These are phyloP conservation scores for Sebastes aleutianus DNA, from an alignment of 2,797 vertebrate genomes.

Conservation along the genomic window DNA sequence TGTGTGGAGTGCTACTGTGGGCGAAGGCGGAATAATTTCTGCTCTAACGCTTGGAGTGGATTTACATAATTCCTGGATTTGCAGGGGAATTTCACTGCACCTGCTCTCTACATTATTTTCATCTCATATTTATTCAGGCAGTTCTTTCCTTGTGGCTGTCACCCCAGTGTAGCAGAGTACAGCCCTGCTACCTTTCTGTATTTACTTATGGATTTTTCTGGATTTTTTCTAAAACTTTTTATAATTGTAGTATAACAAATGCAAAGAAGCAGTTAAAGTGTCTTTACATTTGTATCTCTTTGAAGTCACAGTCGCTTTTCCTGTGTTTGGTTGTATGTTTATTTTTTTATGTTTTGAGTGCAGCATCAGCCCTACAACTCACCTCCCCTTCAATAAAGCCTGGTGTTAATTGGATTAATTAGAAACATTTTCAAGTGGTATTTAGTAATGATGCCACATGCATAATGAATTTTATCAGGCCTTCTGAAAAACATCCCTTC, in stretches of 20 bases:
- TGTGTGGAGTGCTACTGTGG: neutral
- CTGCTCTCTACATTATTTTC: conserved; percentile 36
- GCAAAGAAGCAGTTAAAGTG: neutral
- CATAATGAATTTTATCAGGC: conserved; percentile 61
- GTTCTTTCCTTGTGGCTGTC: conserved; percentile 22
- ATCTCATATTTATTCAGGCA: conserved; percentile 39
- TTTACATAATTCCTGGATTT: conserved; percentile 58
- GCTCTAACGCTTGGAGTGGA: conserved; percentile 12
- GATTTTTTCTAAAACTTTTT: neutral
- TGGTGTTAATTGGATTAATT: conserved; percentile 50
- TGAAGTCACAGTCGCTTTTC: neutral
- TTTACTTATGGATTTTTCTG: conserved; percentile 6
- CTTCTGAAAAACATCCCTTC: conserved; percentile 30
- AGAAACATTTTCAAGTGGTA: conserved; percentile 50
- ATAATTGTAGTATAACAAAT: neutral
- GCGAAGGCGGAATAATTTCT: conserved; percentile 24
- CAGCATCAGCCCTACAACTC: neutral
- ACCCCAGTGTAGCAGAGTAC: neutral
- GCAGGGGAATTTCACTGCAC: conserved; percentile 33
- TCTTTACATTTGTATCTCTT: neutral
- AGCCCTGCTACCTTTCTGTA: neutral
- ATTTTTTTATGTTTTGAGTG: neutral
- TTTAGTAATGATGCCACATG: conserved; percentile 57
- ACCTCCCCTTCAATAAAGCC: conserved; percentile 2
- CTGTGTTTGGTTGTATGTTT: neutral